These are phyloP conservation scores for Telmatochromis sp. DNA, from an alignment of 2,113 vertebrate genomes.

Conservation along the genomic window DNA sequence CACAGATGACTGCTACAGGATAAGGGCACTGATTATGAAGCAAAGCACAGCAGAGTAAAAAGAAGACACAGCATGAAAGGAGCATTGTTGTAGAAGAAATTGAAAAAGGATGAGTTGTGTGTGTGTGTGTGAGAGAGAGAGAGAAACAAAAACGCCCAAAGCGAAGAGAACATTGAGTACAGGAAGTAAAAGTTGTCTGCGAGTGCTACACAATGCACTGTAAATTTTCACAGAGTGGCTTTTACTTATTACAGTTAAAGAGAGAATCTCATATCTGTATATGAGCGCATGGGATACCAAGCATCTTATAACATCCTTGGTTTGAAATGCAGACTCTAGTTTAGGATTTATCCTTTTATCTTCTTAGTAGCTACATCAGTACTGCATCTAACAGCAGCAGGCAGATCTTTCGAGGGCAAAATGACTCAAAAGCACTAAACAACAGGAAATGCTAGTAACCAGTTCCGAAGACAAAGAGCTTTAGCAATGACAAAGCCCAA, in stretches of 20 bases:
- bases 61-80: neutral
- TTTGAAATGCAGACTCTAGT: neutral
- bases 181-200: neutral
- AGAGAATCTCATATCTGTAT: neutral
- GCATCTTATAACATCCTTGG: neutral
- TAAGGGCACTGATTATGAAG: neutral
- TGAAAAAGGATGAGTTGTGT: neutral
- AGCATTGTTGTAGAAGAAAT: neutral
- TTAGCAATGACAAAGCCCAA: neutral
- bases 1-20: neutral
- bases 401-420: neutral
- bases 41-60: neutral
- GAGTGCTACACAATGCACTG: neutral
- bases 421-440: neutral
- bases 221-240: neutral
- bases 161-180: neutral
- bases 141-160: neutral
- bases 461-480: neutral
- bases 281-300: neutral
- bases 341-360: neutral
- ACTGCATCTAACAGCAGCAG: neutral
- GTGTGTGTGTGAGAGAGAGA: neutral
- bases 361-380: neutral
- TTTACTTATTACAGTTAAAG: neutral
- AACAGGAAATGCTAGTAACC: neutral